Base-by-base conservation (phyloP, 2,797 vertebrate species). In the Fringilla coelebs region DNA sequence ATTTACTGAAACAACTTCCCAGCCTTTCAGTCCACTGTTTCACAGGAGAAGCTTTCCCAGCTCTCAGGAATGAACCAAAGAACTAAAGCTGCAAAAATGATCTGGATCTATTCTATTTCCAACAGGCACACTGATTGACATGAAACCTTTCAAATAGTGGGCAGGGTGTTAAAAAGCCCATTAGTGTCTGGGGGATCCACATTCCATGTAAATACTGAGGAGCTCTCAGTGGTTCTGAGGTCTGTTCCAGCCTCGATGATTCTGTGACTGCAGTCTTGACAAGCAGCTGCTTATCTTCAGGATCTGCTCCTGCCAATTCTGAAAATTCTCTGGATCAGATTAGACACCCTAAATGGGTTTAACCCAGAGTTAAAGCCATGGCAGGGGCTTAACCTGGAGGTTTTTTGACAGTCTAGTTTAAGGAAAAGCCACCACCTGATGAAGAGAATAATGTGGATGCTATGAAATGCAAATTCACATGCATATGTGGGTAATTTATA, bases 251-350 rank as follows among this genome's bases (percentile, higher is more conserved):
- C 24, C 43, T 38, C 10, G 0, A 1, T n/a, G 34, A 48, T 48
- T 34, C 62, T 0, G 0, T 75, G 31, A 5, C 34, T 46, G 4
- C 9, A 14, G 12, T 32, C 91, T 72, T 2, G 20, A 61, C 8
- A 70, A 77, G 32, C 34, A 74, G 76, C 75, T 61, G n/a, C 4
- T 0, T 6, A 9, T 54, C 82, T 71, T 40, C 36, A 48, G 46
- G 25, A 72, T 17, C 6, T 2, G 34, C 41, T 75, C 24, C 63
- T 29, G 8, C 54, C 19, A 75, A 0, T 60, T 74, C 72, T 88
- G 68, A 74, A 66, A 67, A 63, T 71, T 52, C 57, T 41, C 40
- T 77, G 79, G 5, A 21, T 80, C 52, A 29, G 5, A 46, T 36
- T 25, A 48, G 81, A 46, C 22, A 24, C 19, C 43, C 31, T 36